Evolutionary conservation across 2,797 vertebrate genomes (phyloP), one percentile per base, ranked within the genome.

Genomic region (Eleutherodactylus coqui): DNA sequence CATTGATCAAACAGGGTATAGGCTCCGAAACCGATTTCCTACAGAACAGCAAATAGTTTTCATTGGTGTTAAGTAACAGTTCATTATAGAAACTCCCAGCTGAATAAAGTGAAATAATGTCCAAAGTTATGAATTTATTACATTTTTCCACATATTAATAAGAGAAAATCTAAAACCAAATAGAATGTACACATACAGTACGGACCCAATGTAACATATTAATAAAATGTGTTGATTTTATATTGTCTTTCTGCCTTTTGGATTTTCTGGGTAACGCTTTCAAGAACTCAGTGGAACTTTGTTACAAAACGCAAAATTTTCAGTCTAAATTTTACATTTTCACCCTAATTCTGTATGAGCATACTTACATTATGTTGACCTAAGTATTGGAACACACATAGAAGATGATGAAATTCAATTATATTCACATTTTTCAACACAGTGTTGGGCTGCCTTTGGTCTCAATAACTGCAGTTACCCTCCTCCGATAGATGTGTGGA

Each of bases 61-160:
- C 29, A 82, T 32, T 82, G 79, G 79, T 82, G 1, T 70, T 34
- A 70, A 36, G 38, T 45, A 60, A 58, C 76, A 79, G 34, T 38
- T 58, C 10, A 60, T 79, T 60, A 79, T 24, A 79, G 55, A 79
- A 79, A 60, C 36, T 60, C 36, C 41, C 36, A 79, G 16, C 13
- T 43, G 53, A 60, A 41, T 43, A 41, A 36, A 60, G 53, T 60
- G 11, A 60, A 9, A 0, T 9, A 27, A 4, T 14, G n/a, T 29
- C 58, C n/a, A 60, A 29, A 11, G 58, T 60, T 60, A 27, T 29
- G n/a, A 60, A 29, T 60, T 60, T 60, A 60, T 60, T 13, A 60
- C 9, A 60, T 11, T 2, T 29, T 60, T 60, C n/a, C 58, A 11
- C 3, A 24, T 60, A 60, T 60, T 24, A 58, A 58, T 58, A 9